A percentile compares a stretch with the other conserved stretches of the same genome.
Conservation (phyloP, 2,113 vertebrate genomes). For the Coptodon rendalli region DNA sequence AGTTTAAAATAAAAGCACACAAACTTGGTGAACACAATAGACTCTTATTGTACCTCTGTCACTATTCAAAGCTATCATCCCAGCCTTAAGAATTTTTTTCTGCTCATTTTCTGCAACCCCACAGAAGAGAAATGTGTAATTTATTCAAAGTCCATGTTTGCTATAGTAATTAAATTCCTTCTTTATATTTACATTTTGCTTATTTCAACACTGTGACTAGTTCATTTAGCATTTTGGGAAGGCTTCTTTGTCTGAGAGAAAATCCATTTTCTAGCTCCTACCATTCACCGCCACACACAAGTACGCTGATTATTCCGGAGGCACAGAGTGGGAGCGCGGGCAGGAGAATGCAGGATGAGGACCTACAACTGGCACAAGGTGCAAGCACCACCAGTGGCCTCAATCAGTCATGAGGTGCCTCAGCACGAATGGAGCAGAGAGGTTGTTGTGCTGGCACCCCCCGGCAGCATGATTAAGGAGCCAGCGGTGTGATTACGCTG, state of each 20-base stretch:
- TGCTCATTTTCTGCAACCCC: neutral
- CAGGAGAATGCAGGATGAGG: conserved; percentile 12
- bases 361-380: conserved; percentile 5
- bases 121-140: neutral
- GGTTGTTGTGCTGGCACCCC: conserved; percentile 2
- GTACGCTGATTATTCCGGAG: neutral
- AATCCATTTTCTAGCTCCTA: neutral
- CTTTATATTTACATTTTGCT: neutral
- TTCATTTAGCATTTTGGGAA: neutral
- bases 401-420: conserved; percentile 45
- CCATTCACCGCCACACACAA: neutral
- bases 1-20: neutral
- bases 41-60: neutral
- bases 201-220: neutral
- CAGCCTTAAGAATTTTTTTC: neutral
- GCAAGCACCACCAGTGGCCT: conserved; percentile 33
- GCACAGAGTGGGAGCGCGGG: neutral
- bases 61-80: neutral
- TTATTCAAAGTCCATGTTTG: neutral
- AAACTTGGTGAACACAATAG: neutral
- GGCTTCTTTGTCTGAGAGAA: neutral
- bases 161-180: neutral
- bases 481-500: conserved; percentile 11
- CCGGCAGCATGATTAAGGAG: conserved; percentile 52
- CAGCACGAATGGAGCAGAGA: conserved; percentile 1